Percentiles rank a stretch among this genome's conserved stretches.
phyloP scores from a whole-genome alignment of 2,113 vertebrate genomes.

The Phainopepla nitens region DNA sequence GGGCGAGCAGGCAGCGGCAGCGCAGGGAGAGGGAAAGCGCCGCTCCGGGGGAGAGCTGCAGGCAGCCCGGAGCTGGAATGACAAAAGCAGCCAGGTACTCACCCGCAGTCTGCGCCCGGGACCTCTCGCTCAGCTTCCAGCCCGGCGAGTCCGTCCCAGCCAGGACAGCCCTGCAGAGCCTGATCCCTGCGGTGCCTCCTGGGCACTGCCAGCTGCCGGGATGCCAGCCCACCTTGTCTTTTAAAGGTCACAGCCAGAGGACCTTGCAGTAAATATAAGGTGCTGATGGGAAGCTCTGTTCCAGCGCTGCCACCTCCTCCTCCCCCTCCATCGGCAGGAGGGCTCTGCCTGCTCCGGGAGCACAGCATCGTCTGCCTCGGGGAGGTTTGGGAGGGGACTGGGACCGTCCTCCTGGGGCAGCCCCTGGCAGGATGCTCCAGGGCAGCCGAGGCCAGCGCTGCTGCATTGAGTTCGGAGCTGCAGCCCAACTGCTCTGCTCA shows the following conservation, averaged over 20 bases:
- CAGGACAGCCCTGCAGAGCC: slow-evolving; percentile 19
- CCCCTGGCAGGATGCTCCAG: background rate
- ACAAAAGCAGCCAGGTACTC: slow-evolving; percentile 47
- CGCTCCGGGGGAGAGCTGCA: background rate
- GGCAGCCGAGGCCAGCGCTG: background rate
- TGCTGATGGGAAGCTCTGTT: slow-evolving; percentile 49
- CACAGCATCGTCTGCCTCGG: background rate
- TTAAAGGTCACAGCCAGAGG: slow-evolving; percentile 48
- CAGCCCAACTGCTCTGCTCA: slow-evolving; percentile 5
- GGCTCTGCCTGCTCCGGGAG: background rate
- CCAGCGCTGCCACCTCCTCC: background rate
- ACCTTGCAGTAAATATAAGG: slow-evolving; percentile 57
- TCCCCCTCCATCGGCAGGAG: background rate
- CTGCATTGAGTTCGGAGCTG: slow-evolving; percentile 21
- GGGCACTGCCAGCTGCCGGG: background rate
- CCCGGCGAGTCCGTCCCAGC: background rate
- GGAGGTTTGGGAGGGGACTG: background rate
- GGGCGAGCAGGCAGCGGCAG: background rate
- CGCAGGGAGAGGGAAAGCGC: background rate
- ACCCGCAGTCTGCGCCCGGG: background rate
- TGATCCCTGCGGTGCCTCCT: background rate
- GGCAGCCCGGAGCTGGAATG: background rate
- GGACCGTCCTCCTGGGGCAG: background rate
- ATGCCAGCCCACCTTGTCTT: background rate
- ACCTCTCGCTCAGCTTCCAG: background rate